A percentile compares a stretch with the other conserved stretches of the same genome.
Conservation (phyloP, 2,797 vertebrate genomes). For the Crenichthys baileyi region DNA sequence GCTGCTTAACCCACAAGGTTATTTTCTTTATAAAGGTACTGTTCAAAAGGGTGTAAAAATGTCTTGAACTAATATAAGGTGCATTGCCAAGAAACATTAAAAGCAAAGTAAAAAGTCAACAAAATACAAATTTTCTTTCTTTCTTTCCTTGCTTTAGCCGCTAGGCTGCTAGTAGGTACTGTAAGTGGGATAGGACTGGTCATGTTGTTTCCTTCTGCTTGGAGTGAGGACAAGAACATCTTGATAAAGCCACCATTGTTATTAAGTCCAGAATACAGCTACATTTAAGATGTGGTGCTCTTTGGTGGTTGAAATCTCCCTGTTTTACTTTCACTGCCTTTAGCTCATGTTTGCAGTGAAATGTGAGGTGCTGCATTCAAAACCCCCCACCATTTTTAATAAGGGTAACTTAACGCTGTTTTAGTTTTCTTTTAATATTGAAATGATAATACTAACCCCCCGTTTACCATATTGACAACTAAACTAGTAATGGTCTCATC, state of each 20-base stretch:
- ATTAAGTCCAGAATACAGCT: background rate
- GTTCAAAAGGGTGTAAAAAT: background rate
- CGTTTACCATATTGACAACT: background rate
- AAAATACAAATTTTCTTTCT: background rate
- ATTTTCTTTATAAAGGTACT: background rate
- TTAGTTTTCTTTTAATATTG: background rate
- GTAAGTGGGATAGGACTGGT: background rate
- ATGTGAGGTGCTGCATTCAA: too few species aligned
- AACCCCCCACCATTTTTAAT: too few species aligned
- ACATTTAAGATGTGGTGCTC: background rate
- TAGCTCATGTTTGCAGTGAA: background rate
- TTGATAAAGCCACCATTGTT: background rate
- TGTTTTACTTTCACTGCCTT: background rate
- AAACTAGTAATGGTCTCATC: background rate
- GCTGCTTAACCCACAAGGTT: background rate
- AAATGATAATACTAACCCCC: background rate
- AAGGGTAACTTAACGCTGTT: background rate
- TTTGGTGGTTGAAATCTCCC: background rate
- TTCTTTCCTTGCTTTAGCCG: background rate
- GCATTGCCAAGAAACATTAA: background rate
- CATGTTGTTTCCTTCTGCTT: background rate
- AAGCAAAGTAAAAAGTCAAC: background rate
- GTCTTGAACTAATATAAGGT: background rate
- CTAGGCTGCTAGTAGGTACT: background rate
- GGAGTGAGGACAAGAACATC: background rate